Evolutionary conservation across 2,888 invertebrate genomes (phyloP).

Genomic region (Eledona agricola): DNA sequence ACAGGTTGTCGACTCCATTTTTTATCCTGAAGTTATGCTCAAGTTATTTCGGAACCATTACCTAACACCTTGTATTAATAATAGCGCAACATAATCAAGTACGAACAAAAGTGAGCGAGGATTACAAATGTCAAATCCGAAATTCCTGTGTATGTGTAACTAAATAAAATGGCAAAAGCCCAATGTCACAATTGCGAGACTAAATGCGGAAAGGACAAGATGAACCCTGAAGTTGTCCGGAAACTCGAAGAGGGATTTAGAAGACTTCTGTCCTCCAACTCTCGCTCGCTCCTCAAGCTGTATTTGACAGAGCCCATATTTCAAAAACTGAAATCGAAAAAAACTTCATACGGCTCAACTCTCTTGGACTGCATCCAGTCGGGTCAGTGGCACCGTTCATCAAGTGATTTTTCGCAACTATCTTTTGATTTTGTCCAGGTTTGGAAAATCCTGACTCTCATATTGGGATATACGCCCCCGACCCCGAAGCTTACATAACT

Average conservation of each 20-base stretch:
- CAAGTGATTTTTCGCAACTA: constrained; percentile 1
- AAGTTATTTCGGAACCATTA: too few relatives aligned
- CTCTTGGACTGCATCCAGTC: constrained; percentile 73
- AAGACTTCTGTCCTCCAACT: constrained; percentile 63
- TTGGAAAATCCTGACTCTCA: constrained; percentile 73
- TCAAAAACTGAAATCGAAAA: constrained; percentile 66
- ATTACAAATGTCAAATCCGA: neutral
- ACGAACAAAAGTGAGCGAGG: too few relatives aligned
- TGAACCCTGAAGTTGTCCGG: constrained; percentile 59
- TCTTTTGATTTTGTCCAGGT: constrained; percentile 57
- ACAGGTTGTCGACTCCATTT: too few relatives aligned
- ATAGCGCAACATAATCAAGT: too few relatives aligned
- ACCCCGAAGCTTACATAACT: constrained; percentile 72
- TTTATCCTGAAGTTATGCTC: too few relatives aligned
- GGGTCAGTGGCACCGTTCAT: constrained; percentile 58
- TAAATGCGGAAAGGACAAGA: constrained; percentile 52
- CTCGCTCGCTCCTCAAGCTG: constrained; percentile 72
- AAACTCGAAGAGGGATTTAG: constrained; percentile 65
- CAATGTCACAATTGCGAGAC: constrained; percentile 52
- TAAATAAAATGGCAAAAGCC: constrained; percentile 37
- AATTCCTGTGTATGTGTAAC: constrained; percentile 1
- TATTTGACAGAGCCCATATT: constrained; percentile 66
- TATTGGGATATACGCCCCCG: constrained; percentile 73
- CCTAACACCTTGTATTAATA: too few relatives aligned
- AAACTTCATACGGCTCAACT: constrained; percentile 69